Percentiles rank a stretch among this genome's conserved stretches.
Evolutionary conservation across 2,113 vertebrate genomes (phyloP).

Genomic region (Ranitomeya imitator): DNA sequence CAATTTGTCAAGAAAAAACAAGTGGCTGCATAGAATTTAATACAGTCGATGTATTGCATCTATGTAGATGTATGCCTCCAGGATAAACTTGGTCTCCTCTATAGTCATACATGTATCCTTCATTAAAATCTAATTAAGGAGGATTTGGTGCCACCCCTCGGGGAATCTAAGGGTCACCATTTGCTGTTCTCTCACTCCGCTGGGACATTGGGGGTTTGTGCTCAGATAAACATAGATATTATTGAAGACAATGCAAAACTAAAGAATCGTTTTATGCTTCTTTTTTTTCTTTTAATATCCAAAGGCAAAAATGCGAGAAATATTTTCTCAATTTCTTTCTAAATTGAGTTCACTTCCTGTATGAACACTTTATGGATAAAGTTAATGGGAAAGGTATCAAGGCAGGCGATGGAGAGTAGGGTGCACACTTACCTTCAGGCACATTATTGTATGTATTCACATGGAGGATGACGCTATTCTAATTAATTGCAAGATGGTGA

Average conservation of each 20-base stretch:
- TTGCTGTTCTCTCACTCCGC: slow-evolving; percentile 22
- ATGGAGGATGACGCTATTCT: neutral
- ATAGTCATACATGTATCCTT: slow-evolving; percentile 51
- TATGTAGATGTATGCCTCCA: slow-evolving; percentile 53
- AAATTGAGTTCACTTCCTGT: slow-evolving; percentile 31
- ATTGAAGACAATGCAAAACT: neutral
- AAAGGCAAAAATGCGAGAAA: slow-evolving; percentile 11
- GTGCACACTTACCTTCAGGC: slow-evolving; percentile 21
- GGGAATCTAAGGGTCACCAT: slow-evolving; percentile 45
- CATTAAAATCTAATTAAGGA: slow-evolving; percentile 57
- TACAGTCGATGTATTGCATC: slow-evolving; percentile 40
- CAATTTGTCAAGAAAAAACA: slow-evolving; percentile 59
- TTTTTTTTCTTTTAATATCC: neutral
- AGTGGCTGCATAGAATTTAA: slow-evolving; percentile 54
- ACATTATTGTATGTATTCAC: slow-evolving; percentile 28
- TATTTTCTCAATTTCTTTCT: slow-evolving; percentile 16
- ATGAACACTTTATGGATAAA: slow-evolving; percentile 13
- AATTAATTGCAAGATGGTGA: slow-evolving; percentile 6
- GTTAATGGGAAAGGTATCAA: slow-evolving; percentile 37
- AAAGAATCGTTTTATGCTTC: too few species aligned
- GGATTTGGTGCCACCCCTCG: slow-evolving; percentile 52
- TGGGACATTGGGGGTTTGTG: slow-evolving; percentile 16
- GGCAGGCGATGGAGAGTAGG: slow-evolving; percentile 1
- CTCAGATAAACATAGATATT: slow-evolving; percentile 24
- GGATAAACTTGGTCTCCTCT: slow-evolving; percentile 43